Percentiles rank a stretch among this genome's conserved stretches.
phyloP scores from a whole-genome alignment of 2,113 vertebrate genomes.

The Scopus umbretta region DNA sequence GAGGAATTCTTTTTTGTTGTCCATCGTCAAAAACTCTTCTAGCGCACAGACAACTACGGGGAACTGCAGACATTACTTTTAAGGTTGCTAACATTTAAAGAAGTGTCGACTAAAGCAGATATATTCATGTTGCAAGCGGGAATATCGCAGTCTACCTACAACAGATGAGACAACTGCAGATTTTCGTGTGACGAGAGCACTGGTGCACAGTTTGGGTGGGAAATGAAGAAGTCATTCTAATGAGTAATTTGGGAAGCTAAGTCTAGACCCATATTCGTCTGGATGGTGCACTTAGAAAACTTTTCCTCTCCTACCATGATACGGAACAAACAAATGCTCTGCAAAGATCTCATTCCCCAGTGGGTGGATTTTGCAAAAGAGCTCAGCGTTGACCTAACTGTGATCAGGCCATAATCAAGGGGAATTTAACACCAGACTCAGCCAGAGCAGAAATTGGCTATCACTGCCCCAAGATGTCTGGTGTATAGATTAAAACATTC shows the following conservation, averaged over 20 bases:
- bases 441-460: neutral
- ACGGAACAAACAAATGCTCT: neutral
- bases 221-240: neutral
- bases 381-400: neutral
- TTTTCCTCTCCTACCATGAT: neutral
- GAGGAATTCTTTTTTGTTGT: neutral
- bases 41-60: neutral
- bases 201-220: neutral
- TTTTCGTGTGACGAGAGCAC: neutral
- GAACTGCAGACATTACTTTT: neutral
- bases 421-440: neutral
- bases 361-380: neutral
- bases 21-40: neutral
- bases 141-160: neutral
- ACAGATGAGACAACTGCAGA: neutral
- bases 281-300: neutral
- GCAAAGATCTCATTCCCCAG: neutral
- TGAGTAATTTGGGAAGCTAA: neutral
- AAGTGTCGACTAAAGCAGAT: neutral
- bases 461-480: neutral
- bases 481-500: neutral
- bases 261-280: neutral
- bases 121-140: neutral
- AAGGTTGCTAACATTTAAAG: neutral
- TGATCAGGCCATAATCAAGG: fast-evolving